A percentile compares a stretch with the other conserved stretches of the same genome.
Conservation (phyloP, 2,797 vertebrate genomes). For the Tinamus major region DNA sequence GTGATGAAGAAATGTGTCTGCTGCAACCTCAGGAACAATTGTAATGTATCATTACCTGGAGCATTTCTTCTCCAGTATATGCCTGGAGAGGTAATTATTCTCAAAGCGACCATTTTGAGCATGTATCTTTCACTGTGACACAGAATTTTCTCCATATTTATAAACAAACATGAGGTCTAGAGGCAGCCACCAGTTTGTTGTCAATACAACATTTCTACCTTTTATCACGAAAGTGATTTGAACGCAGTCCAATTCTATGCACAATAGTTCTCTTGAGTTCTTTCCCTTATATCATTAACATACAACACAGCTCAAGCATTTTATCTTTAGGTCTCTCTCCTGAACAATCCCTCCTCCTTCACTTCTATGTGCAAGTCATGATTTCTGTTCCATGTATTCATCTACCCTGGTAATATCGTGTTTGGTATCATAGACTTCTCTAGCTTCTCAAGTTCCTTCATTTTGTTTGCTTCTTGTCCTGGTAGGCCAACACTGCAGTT, state of each 20-base stretch:
- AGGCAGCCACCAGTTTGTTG: not conserved
- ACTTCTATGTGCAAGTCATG: not conserved
- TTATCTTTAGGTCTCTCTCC: not conserved
- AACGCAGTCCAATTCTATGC: not conserved
- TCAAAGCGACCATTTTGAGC: not conserved
- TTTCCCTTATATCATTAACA: not conserved
- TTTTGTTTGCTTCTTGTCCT: not conserved
- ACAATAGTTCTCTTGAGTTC: not conserved
- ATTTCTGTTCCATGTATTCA: not conserved
- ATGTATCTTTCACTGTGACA: not conserved
- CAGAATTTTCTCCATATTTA: not conserved
- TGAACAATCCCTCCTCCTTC: not conserved
- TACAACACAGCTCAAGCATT: not conserved
- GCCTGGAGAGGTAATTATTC: not conserved
- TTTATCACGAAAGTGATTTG: not conserved
- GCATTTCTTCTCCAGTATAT: fast-evolving
- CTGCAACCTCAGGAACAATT: not conserved
- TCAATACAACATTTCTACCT: not conserved
- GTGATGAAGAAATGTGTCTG: not conserved
- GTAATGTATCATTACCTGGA: not conserved
- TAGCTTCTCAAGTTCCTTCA: not conserved
- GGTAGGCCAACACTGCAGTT: not conserved
- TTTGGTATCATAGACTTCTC: not conserved
- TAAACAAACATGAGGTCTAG: not conserved
- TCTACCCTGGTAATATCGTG: not conserved